Conservation (phyloP, 2,113 vertebrate genomes). For the Prionailurus bengalensis region DNA sequence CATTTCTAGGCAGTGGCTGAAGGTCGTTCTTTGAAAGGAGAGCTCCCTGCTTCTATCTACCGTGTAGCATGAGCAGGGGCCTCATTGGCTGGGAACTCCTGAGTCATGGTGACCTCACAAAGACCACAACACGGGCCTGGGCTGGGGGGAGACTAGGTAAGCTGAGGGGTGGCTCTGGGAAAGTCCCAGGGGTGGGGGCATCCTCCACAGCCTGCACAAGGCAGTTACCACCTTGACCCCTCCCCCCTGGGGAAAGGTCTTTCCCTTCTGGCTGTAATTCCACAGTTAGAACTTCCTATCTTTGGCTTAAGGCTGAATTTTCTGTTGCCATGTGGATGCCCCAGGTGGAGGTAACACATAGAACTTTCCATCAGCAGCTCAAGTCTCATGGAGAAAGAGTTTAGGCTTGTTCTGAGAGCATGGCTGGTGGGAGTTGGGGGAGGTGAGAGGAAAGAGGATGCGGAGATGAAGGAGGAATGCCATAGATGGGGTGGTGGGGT, state of each 20-base stretch:
- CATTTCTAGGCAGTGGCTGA: neutral
- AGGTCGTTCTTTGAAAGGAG: neutral
- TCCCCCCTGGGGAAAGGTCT: neutral
- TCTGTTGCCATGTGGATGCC: conserved; percentile 62
- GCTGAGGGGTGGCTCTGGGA: conserved; percentile 27
- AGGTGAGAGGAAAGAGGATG: neutral
- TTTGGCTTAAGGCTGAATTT: conserved; percentile 63
- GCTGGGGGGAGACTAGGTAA: conserved; percentile 58
- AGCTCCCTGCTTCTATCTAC: neutral
- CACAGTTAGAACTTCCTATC: conserved; percentile 37
- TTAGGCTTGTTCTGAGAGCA: neutral
- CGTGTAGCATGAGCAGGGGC: neutral
- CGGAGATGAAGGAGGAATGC: neutral
- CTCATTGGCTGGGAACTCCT: conserved; percentile 63
- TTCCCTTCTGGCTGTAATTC: neutral
- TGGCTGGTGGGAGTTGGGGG: neutral
- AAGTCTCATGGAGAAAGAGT: neutral
- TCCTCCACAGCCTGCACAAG: neutral
- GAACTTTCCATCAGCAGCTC: neutral
- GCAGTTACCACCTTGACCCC: conserved; percentile 61
- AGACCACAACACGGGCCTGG: neutral
- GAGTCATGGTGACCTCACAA: conserved; percentile 80
- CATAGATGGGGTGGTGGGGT: neutral
- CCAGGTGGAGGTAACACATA: conserved; percentile 65
- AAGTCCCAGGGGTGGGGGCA: conserved; percentile 60